These are phyloP conservation scores for Ceratotherium simum DNA, from an alignment of 2,113 vertebrate genomes.

Conservation along the genomic window DNA sequence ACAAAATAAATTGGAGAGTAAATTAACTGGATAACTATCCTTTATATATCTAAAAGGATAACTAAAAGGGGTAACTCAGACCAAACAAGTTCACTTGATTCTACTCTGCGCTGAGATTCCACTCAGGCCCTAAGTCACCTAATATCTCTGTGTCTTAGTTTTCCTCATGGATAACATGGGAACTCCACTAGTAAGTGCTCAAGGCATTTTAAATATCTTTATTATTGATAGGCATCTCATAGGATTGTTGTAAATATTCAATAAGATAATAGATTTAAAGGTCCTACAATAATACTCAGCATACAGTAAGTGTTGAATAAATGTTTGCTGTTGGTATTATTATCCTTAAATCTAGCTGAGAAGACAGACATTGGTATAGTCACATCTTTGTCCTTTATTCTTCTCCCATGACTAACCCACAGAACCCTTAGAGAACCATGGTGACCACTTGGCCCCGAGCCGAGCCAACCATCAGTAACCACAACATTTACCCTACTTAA, in stretches of 20 bases:
- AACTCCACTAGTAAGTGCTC: not conserved
- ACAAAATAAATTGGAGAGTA: not conserved
- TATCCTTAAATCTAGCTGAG: not conserved
- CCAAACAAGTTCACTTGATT: not conserved
- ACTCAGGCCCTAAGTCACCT: not conserved
- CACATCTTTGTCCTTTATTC: not conserved
- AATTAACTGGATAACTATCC: not conserved
- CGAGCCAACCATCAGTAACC: not conserved
- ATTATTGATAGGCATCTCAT: not conserved
- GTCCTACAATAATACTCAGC: not conserved
- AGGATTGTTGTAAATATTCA: not conserved
- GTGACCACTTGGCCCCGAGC: not conserved
- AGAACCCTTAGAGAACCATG: not conserved
- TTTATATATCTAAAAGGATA: not conserved
- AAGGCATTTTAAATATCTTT: not conserved
- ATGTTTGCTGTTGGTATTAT: not conserved
- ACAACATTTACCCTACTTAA: constrained; percentile 62
- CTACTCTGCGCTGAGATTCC: not conserved
- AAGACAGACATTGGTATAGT: not conserved
- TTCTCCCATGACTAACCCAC: not conserved
- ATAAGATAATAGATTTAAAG: not conserved
- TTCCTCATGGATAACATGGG: not conserved
- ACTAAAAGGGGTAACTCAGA: not conserved
- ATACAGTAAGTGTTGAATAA: not conserved
- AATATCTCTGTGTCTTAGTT: not conserved